A percentile compares a stretch with the other conserved stretches of the same genome.
Conservation (phyloP, 2,113 vertebrate species). For the Pomatorhinus ruficollis region DNA sequence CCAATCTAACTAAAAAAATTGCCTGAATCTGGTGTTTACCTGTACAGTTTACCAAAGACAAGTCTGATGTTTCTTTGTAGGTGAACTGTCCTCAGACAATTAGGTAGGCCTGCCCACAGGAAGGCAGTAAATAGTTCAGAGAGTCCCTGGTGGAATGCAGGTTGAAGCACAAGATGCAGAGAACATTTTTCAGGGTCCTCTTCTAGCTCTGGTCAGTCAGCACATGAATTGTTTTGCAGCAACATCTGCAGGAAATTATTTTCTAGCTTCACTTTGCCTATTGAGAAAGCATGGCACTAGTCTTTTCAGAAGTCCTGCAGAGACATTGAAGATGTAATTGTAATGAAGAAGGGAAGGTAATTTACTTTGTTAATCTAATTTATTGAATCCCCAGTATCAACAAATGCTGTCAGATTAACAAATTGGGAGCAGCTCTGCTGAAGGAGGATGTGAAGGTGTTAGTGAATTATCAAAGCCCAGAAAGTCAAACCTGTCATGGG, state of each 20-base stretch:
- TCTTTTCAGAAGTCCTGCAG: accelerated
- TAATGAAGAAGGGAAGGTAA: background rate
- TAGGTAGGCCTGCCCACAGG: background rate
- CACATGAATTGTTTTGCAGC: background rate
- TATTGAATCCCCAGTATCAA: background rate
- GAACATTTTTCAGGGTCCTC: background rate
- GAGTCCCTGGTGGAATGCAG: background rate
- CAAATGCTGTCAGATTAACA: too few relatives aligned
- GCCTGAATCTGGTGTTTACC: background rate
- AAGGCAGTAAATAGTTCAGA: background rate
- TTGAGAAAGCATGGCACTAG: background rate
- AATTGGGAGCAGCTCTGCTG: accelerated
- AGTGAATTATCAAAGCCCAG: accelerated
- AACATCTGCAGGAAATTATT: background rate
- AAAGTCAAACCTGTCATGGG: background rate
- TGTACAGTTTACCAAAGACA: background rate
- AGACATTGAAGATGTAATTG: background rate
- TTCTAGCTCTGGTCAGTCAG: background rate
- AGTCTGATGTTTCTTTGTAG: background rate
- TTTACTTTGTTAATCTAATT: background rate
- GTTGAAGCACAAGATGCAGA: accelerated
- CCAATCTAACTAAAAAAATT: background rate
- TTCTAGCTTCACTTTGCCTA: background rate
- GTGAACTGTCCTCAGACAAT: background rate
- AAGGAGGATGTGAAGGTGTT: accelerated